Evolutionary conservation across 1,140 invertebrate species (phyloP), one percentile per base, ranked within the genome.

Genomic region (Caerostris extrusa): DNA sequence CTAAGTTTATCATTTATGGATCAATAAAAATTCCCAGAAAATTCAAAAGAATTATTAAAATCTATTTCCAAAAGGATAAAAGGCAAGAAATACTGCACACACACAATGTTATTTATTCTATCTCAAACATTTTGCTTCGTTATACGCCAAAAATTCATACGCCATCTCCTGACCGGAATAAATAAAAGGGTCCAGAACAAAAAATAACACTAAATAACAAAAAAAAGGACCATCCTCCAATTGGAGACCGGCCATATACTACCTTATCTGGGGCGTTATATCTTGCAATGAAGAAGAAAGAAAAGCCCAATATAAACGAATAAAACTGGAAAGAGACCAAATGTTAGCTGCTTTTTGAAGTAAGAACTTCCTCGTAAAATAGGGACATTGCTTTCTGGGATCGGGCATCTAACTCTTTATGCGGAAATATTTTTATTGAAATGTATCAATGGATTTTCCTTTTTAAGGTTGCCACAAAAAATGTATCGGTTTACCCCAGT

Each of bases 371-470:
- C 86, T 53, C 86, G 19, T 88, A 88, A 88, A 88, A 61, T 67
- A 50, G 34, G 34, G 55, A 14, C 17, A 56, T n/a, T 2, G 55
- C 3, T 7, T n/a, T 3, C 7, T n/a, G 61, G 53, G 53, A 88
- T 64, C 17, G 60, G n/a, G 7, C 10, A 4, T 34, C 53, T 14
- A 14, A 14, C 61, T 64, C 56, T 64, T 88, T 88, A 64, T 64
- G 19, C n/a, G 58, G 53, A 88, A 88, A 88, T 88, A n/a, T 88
- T 88, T 88, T 88, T 64, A 88, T 88, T 88, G 86, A 88, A 88
- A 88, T 56, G 86, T 88, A 88, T 88, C 61, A 61, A 86, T 58
- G 55, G 14, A 60, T 56, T 12, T 8, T 34, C 7, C 7, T 86
- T 56, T 56, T 53, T 7, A n/a, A 57, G 53, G 53, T 14, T 53